Evolutionary conservation across 2,797 vertebrate genomes (phyloP), one percentile per base, ranked within the genome.

Genomic region (Xerus rutilus): DNA sequence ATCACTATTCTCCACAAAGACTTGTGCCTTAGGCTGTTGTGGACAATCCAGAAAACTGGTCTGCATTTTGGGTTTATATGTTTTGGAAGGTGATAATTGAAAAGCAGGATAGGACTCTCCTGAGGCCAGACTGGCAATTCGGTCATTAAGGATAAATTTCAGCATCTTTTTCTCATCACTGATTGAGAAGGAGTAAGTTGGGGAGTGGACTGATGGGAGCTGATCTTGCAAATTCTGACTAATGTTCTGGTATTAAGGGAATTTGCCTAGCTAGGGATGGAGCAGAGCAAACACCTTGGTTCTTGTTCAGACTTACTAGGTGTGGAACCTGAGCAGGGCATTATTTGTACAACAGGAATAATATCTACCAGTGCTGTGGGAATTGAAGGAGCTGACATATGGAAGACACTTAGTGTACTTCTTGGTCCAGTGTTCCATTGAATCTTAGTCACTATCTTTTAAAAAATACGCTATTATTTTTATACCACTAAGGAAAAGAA

Each of bases 41-140:
- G 89, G 93, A 93, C 91, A 95, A 91, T 94, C 76, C 62, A 82
- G 73, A 96, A 85, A 95, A 45, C 62, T 95, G 49, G 77, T 64
- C 52, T 95, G 35, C 45, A 92, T 92, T 97, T 96, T 96, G 69
- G 49, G n/a, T 86, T 87, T 96, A 78, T 93, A 23, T 93, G 74
- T 95, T 72, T 93, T 97, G 77, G 92, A 96, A 96, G 93, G 87
- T 93, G 81, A 74, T 85, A 95, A 95, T 89, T 97, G 39, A 93
- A 93, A 96, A 94, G 57, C 39, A 94, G 65, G 9, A 25, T 76
- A 89, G 70, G 82, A n/a, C 52, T 96, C 11, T 96, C 28, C 47
- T 54, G 93, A 77, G 92, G 76, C 81, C 67, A 94, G 65, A 35
- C 7, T 52, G 81, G 87, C 2, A 3, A 85, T 95, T 84, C 92